Conservation (phyloP, 1,140 invertebrate genomes). For the Drosophila carrolli region DNA sequence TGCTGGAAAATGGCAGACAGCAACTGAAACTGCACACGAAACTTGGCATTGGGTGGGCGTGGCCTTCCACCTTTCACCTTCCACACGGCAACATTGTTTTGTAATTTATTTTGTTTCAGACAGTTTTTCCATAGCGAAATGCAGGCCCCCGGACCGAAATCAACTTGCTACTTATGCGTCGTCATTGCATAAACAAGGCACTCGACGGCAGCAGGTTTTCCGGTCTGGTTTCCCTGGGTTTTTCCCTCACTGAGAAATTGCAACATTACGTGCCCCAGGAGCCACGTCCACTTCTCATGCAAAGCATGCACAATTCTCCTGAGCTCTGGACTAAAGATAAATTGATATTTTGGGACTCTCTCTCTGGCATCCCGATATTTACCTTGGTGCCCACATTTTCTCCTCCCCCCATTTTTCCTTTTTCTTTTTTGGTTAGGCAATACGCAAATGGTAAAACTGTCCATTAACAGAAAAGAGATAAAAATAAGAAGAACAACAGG, state of each 20-base stretch:
- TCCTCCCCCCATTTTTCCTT: too few relatives aligned
- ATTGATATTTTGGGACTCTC: slow-evolving; percentile 71
- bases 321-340: slow-evolving; percentile 67
- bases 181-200: slow-evolving; percentile 69
- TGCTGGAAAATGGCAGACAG: slow-evolving; percentile 55
- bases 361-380: slow-evolving; percentile 49
- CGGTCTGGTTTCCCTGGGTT: slow-evolving; percentile 13
- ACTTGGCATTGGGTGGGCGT: slow-evolving; percentile 27
- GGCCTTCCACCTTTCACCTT: not conserved
- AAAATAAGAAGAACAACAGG: slow-evolving; percentile 11
- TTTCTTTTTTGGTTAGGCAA: slow-evolving; percentile 38
- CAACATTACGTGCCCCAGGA: slow-evolving; percentile 62
- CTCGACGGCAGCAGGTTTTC: slow-evolving; percentile 25
- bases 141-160: slow-evolving; percentile 31
- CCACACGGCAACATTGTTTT: slow-evolving; percentile 66
- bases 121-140: slow-evolving; percentile 61
- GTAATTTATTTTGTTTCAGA: slow-evolving; percentile 81
- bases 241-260: slow-evolving; percentile 62
- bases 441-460: slow-evolving; percentile 67
- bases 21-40: slow-evolving; percentile 42
- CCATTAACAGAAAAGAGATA: slow-evolving; percentile 45
- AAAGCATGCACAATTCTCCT: slow-evolving; percentile 62
- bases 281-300: slow-evolving; percentile 58
- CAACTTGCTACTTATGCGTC: slow-evolving; percentile 78
- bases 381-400: slow-evolving; percentile 18